Evolutionary conservation across 2,888 invertebrate species (phyloP).

Genomic region (Dryobota labecula): DNA sequence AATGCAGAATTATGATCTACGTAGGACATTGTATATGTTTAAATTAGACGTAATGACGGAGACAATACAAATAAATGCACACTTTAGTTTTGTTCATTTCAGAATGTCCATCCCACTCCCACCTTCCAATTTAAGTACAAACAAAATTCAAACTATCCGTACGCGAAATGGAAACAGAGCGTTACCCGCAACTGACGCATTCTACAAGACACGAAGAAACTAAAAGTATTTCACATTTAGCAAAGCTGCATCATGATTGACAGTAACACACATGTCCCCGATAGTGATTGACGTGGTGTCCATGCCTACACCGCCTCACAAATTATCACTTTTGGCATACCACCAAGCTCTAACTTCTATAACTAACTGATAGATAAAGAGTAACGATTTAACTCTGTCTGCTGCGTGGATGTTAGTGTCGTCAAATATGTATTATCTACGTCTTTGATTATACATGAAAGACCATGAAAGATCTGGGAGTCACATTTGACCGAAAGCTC

Average conservation of each 20-base stretch:
- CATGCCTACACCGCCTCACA: slow-evolving; percentile 74
- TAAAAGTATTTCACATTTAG: slow-evolving; percentile 59
- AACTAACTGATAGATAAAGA: slow-evolving; percentile 43
- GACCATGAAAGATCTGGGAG: neutral
- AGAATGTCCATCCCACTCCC: neutral
- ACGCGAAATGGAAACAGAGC: slow-evolving; percentile 26
- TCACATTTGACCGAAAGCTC: neutral
- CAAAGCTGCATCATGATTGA: slow-evolving; percentile 66
- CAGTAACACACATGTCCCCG: slow-evolving; percentile 62
- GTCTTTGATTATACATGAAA: neutral
- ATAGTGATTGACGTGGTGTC: slow-evolving; percentile 75
- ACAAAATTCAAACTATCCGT: slow-evolving; percentile 17
- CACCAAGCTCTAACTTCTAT: slow-evolving; percentile 74
- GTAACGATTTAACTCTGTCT: slow-evolving; percentile 32
- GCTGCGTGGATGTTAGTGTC: slow-evolving; percentile 15
- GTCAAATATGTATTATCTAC: slow-evolving; percentile 17
- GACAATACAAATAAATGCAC: neutral
- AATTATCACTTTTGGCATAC: slow-evolving; percentile 80
- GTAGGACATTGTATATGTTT: neutral
- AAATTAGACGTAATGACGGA: neutral
- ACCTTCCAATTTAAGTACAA: neutral
- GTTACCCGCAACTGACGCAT: slow-evolving; percentile 28
- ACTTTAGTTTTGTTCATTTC: neutral
- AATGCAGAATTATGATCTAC: neutral
- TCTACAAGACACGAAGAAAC: slow-evolving; percentile 31